A percentile compares a stretch with the other conserved stretches of the same genome.
These are phyloP conservation scores for Hyla sarda DNA, from an alignment of 2,113 vertebrate species.

Conservation along the genomic window DNA sequence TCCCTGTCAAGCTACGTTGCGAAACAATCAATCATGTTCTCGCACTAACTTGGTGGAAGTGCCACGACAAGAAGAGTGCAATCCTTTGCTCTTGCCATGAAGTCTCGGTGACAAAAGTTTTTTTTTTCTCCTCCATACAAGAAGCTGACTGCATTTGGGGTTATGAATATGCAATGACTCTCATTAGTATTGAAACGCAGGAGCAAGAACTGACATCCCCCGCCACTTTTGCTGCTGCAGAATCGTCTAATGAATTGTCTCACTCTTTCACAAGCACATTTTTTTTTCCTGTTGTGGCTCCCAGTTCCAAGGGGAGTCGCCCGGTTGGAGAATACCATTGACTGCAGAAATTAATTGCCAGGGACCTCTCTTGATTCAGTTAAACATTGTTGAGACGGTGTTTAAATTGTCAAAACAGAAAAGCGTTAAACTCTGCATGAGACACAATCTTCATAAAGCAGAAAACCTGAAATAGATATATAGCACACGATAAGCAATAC, in stretches of 20 bases:
- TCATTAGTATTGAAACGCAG: slow-evolving; percentile 85
- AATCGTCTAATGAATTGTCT: slow-evolving; percentile 84
- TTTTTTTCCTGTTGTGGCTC: slow-evolving; percentile 68
- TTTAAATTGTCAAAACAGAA: slow-evolving; percentile 74
- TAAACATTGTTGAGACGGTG: slow-evolving; percentile 69
- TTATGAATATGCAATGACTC: slow-evolving; percentile 88
- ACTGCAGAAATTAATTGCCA: slow-evolving; percentile 75
- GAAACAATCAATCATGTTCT: slow-evolving; percentile 96
- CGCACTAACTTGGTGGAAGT: slow-evolving; percentile 75
- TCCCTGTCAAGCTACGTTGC: slow-evolving; percentile 86
- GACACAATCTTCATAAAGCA: slow-evolving; percentile 50
- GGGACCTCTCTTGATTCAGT: slow-evolving; percentile 69
- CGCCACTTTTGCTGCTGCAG: slow-evolving; percentile 78
- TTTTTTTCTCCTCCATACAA: slow-evolving; percentile 68
- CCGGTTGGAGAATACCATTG: slow-evolving; percentile 73
- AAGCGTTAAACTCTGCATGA: slow-evolving; percentile 64
- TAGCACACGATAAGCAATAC: slow-evolving; percentile 41
- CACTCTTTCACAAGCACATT: slow-evolving; percentile 69
- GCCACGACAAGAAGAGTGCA: slow-evolving; percentile 72
- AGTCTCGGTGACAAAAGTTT: slow-evolving; percentile 82
- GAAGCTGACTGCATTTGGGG: slow-evolving; percentile 82
- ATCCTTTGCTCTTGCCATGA: slow-evolving; percentile 76
- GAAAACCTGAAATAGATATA: slow-evolving; percentile 59
- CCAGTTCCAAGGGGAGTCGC: slow-evolving; percentile 71
- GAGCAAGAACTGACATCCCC: slow-evolving; percentile 79